Conservation (phyloP, 2,113 vertebrate genomes). For the Zosterops borbonicus region DNA sequence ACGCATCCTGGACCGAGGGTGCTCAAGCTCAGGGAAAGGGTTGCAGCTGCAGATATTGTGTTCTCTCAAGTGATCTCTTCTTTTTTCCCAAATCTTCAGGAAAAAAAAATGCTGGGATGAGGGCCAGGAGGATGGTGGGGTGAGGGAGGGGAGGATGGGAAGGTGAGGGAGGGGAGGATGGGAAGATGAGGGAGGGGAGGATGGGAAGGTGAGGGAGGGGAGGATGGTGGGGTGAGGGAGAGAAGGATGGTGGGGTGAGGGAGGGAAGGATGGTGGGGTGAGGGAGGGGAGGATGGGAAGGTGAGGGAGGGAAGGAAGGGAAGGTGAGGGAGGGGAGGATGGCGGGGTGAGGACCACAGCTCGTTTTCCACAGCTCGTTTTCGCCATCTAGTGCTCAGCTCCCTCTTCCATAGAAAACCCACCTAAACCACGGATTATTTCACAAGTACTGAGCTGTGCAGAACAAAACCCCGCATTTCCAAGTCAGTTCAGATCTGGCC, state of each 20-base stretch:
- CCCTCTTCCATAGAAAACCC: background rate
- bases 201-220: rapidly evolving
- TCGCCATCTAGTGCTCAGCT: constrained; percentile 27
- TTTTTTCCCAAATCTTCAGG: background rate
- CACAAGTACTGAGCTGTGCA: rapidly evolving
- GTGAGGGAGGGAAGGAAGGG: background rate
- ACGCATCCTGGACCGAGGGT: background rate
- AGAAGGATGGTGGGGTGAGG: rapidly evolving
- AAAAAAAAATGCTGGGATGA: background rate
- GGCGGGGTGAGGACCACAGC: background rate
- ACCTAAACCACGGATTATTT: rapidly evolving
- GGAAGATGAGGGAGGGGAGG: background rate
- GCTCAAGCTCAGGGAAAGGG: background rate
- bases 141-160: background rate
- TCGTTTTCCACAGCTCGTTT: background rate
- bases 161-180: no score
- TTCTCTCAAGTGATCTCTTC: background rate
- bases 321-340: background rate
- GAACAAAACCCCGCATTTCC: background rate
- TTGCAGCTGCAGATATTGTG: background rate
- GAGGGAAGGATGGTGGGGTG: rapidly evolving
- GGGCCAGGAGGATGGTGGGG: background rate
- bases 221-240: background rate
- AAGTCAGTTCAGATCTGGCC: background rate
- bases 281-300: background rate